These are phyloP conservation scores for Channa argus DNA, from an alignment of 2,113 vertebrate species.

Conservation along the genomic window DNA sequence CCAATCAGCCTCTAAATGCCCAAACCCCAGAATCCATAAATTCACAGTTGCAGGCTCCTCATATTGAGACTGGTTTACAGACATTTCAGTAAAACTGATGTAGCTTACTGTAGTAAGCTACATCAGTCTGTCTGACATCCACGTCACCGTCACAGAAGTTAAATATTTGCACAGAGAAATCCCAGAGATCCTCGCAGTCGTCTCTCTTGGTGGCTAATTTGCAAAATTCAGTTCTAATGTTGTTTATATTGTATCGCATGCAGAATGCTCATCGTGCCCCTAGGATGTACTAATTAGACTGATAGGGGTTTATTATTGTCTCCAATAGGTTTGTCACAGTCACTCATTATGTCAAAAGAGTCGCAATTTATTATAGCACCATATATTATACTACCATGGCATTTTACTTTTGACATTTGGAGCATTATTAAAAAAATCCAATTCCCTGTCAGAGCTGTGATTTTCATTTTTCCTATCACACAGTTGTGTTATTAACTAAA, in stretches of 20 bases:
- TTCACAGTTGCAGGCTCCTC: neutral
- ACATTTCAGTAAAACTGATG: constrained; percentile 31
- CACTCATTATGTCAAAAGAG: constrained; percentile 24
- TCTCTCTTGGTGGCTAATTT: constrained; percentile 69
- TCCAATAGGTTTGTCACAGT: constrained; percentile 33
- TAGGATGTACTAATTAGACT: constrained; percentile 60
- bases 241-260: constrained; percentile 56
- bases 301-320: constrained; percentile 48
- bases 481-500: neutral
- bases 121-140: constrained; percentile 59
- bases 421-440: neutral
- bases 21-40: neutral
- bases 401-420: constrained; percentile 2
- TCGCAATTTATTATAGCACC: constrained; percentile 16
- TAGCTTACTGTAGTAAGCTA: constrained; percentile 45
- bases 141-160: constrained; percentile 41
- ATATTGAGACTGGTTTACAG: constrained; percentile 21
- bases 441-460: neutral
- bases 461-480: neutral
- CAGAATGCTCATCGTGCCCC: constrained; percentile 38
- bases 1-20: constrained; percentile 7
- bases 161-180: constrained; percentile 72
- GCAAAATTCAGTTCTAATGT: constrained; percentile 44
- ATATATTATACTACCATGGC: constrained; percentile 5
- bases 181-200: constrained; percentile 56